These are phyloP conservation scores for Myotis lucifugus DNA, from an alignment of 2,113 vertebrate genomes.

Conservation along the genomic window DNA sequence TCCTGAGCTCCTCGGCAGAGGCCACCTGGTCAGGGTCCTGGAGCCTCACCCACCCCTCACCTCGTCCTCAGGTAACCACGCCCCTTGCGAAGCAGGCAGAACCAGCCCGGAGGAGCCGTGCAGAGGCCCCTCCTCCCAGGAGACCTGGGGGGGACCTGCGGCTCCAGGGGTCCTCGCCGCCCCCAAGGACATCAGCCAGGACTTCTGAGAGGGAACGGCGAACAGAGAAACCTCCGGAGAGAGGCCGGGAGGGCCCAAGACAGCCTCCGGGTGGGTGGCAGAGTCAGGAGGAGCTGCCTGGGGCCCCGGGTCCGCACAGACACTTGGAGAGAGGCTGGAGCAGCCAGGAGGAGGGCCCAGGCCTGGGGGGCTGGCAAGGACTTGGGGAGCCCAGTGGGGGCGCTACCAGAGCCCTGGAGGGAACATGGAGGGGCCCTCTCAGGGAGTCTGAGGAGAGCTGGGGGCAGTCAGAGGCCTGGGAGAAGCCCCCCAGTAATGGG, in stretches of 20 bases:
- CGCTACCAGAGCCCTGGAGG: constrained; percentile 17
- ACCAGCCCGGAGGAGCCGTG: constrained; percentile 54
- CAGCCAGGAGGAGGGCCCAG: constrained; percentile 40
- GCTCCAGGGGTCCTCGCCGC: neutral
- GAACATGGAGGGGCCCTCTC: neutral
- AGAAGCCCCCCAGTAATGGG: neutral
- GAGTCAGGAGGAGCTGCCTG: constrained; percentile 36
- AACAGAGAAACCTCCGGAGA: neutral
- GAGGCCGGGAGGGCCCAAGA: neutral
- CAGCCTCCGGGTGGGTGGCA: neutral
- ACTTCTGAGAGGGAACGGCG: constrained; percentile 46
- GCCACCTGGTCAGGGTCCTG: neutral
- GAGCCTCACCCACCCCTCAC: neutral
- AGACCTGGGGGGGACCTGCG: constrained; percentile 55
- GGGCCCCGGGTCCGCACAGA: neutral
- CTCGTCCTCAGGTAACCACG: constrained; percentile 75
- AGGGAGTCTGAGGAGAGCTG: constrained; percentile 41
- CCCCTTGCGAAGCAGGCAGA: constrained; percentile 63
- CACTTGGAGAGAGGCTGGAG: constrained; percentile 54
- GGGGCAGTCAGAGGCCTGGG: constrained; percentile 52
- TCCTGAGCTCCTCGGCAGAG: neutral
- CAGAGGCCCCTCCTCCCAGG: constrained; percentile 52
- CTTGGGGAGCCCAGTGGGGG: constrained; percentile 56
- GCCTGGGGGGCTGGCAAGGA: constrained; percentile 30
- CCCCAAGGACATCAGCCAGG: constrained; percentile 47